Percentiles rank a stretch among this genome's conserved stretches.
Conservation (phyloP, 2,113 vertebrate genomes). For the Elephantulus edwardii region DNA sequence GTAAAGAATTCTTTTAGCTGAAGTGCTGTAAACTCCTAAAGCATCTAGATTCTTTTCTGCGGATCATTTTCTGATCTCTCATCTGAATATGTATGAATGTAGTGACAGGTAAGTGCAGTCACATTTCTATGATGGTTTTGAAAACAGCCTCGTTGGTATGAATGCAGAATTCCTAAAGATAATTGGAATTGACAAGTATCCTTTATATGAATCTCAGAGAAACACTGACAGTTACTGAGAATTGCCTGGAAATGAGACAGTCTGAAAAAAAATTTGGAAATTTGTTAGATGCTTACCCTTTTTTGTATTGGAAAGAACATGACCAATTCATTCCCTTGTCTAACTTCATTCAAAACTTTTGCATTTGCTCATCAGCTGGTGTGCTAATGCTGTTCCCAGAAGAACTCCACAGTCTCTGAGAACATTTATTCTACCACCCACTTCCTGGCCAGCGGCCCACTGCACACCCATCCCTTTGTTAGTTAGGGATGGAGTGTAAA, state of each 20-base stretch:
- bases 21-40: background rate
- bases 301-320: slow-evolving; percentile 40
- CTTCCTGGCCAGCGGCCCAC: slow-evolving; percentile 44
- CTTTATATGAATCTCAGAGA: background rate
- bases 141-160: background rate
- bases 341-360: slow-evolving; percentile 58
- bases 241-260: slow-evolving; percentile 57
- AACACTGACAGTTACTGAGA: slow-evolving; percentile 35
- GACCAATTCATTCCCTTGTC: slow-evolving; percentile 52
- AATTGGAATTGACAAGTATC: slow-evolving; percentile 32
- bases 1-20: background rate
- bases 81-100: slow-evolving; percentile 16
- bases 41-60: slow-evolving; percentile 11
- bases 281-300: background rate
- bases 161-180: slow-evolving; percentile 3
- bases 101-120: background rate
- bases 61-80: background rate
- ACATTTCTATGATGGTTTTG: background rate
- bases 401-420: slow-evolving; percentile 43
- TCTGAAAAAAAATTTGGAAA: slow-evolving; percentile 19
- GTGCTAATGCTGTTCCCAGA: slow-evolving; percentile 52
- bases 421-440: slow-evolving; percentile 48
- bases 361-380: slow-evolving; percentile 55
- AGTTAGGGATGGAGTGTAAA: slow-evolving; percentile 59
- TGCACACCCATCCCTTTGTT: slow-evolving; percentile 61